Base-by-base conservation (phyloP, 2,113 vertebrate genomes). In the Puntigrus tetrazona region DNA sequence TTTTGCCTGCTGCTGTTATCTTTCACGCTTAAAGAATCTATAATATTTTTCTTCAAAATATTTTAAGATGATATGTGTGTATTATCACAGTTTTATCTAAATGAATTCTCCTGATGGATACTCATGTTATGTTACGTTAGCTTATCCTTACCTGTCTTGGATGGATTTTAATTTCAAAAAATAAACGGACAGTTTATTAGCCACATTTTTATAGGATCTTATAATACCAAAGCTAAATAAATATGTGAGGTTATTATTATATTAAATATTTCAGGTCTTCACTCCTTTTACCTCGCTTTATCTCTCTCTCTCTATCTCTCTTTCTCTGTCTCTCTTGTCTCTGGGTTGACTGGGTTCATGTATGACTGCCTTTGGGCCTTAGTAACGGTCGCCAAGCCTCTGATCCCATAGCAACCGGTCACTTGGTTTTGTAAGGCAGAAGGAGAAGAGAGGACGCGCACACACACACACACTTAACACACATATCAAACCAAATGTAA, bases 351-450 rank as follows among this genome's bases (percentile, higher is more conserved):
- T 22, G 80, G 80, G 63, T 75, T 38, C 85, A 93, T 91, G 90
- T 87, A 94, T 92, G 83, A 88, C 85, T 70, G 78, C 81, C 78
- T 89, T 45, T 85, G 91, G 90, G 85, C 52, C 79, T 13, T 82
- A 72, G 80, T 36, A 82, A 82, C 45, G 22, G 80, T 82, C 80
- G 14, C 65, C 63, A 72, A 82, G 80, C 80, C 65, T 50, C 63
- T 52, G 80, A 82, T 82, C 80, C 80, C 80, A 82, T 82, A 70
- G 80, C 80, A 82, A 82, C 80, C 16, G 45, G 80, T 70, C 80
- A 82, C 80, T 82, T 82, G 22, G 63, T 82, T 82, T 82, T 70
- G 80, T 55, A 70, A 70, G 63, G 45, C 80, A 82, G 43, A 82
- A 82, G 43, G 63, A 52, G 65, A 81, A 61, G 41, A 81, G 41